These are phyloP conservation scores for Diplazon laetatorius DNA, from an alignment of 2,888 invertebrate species.

Conservation along the genomic window DNA sequence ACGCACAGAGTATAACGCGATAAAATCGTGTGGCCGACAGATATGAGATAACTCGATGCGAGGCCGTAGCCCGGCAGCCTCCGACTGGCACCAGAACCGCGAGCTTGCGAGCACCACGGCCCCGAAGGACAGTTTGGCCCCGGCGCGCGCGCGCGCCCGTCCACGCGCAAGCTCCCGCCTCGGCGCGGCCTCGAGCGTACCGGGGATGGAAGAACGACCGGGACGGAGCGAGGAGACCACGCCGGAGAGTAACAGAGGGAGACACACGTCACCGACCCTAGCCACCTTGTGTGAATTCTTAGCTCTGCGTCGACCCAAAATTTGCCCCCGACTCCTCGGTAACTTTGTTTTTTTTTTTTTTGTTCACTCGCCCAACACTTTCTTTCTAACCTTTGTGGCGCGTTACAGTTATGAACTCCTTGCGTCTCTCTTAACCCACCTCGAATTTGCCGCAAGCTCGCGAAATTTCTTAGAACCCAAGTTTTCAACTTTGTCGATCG, in stretches of 20 bases:
- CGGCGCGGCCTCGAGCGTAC: constrained; percentile 56
- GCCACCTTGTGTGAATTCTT: constrained; percentile 54
- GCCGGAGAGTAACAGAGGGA: constrained; percentile 36
- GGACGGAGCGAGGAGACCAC: constrained; percentile 28
- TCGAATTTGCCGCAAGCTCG: constrained; percentile 12
- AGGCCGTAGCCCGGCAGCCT: constrained; percentile 77
- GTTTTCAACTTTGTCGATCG: neutral
- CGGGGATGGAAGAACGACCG: constrained; percentile 36
- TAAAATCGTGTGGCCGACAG: neutral
- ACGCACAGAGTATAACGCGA: constrained; percentile 1
- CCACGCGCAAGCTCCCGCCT: constrained; percentile 74
- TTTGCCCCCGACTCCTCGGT: constrained; percentile 19
- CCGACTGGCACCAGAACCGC: constrained; percentile 74
- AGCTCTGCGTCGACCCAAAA: constrained; percentile 52
- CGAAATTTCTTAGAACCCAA: constrained; percentile 18
- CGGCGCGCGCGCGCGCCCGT: too few relatives aligned
- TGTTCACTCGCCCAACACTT: neutral
- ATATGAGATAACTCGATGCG: constrained; percentile 59
- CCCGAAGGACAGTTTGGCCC: constrained; percentile 64
- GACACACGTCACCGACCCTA: constrained; percentile 52
- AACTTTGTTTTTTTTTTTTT: neutral
- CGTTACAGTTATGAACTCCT: neutral
- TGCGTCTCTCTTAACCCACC: neutral
- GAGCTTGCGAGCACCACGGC: constrained; percentile 65
- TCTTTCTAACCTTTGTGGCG: constrained; percentile 17